These are phyloP conservation scores for Julus scanicus DNA, from an alignment of 2,888 invertebrate species.

Conservation along the genomic window DNA sequence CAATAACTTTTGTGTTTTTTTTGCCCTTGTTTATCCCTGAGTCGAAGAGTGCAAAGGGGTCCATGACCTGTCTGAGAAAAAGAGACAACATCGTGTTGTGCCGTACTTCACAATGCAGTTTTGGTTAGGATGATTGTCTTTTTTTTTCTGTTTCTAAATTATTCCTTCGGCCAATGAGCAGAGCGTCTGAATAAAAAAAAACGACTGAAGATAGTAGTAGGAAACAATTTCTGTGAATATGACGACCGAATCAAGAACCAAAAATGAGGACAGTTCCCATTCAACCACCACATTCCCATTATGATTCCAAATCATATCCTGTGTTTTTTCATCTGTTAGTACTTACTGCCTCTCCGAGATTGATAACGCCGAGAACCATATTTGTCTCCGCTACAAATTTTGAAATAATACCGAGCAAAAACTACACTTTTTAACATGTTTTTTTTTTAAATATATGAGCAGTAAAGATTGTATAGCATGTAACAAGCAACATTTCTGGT, in stretches of 20 bases:
- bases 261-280: slow-evolving; percentile 34
- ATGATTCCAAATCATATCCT: slow-evolving; percentile 10
- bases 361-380: background rate
- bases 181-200: background rate
- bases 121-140: background rate
- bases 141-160: background rate
- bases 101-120: too few species aligned
- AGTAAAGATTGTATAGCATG: too few species aligned
- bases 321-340: background rate
- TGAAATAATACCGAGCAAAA: too few species aligned
- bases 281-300: background rate
- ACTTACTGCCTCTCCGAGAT: too few species aligned
- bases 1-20: background rate
- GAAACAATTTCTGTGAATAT: background rate
- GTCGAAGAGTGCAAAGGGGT: slow-evolving; percentile 18
- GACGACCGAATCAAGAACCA: too few species aligned
- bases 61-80: slow-evolving; percentile 23
- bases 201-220: too few species aligned
- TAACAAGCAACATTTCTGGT: too few species aligned
- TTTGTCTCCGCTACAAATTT: too few species aligned
- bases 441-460: too few species aligned
- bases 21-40: background rate
- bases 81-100: background rate
- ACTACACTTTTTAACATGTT: too few species aligned
- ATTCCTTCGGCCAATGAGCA: background rate